Evolutionary conservation across 2,113 vertebrate genomes (phyloP), one percentile per base, ranked within the genome.

Genomic region (Tupaia tana): DNA sequence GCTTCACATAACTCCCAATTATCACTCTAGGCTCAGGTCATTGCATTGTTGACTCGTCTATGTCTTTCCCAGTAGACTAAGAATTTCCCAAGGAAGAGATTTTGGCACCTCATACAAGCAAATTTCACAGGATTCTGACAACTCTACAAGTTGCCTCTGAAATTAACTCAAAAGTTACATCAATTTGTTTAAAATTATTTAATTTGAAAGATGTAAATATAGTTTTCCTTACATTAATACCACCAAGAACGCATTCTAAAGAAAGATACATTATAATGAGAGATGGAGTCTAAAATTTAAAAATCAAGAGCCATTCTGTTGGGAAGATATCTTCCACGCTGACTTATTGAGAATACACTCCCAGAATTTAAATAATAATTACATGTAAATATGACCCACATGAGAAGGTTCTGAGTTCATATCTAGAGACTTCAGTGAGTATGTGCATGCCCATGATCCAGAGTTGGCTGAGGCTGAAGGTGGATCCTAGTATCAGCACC

Each of bases 171-270:
- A 96, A 70, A 70, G 54, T 84, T 73, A 43, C n/a, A 82, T 59
- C 24, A 56, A 56, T 85, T 92, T 91, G 12, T 29, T 80, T 81
- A 61, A 93, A 95, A 86, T 94, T 27, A 70, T 78, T 78, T 75
- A 69, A 8, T 80, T 58, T 91, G 59, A 93, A 73, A 15, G 9
- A 73, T 82, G 20, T 64, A 86, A 70, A 75, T 59, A 79, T 7
- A 61, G 2, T 59, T 67, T 89, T 92, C 20, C 16, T 91, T 73
- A 74, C 63, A 70, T 61, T 91, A 86, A 54, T 86, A 66, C 59
- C 56, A 61, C 9, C 43, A 66, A 24, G n/a, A 67, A 94, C 86
- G 71, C 70, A 86, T 15, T 63, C 16, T 54, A 71, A 90, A 81
- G 29, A 86, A 3, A n/a, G n/a, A 75, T 74, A 20, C 6, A 79